phyloP scores from a whole-genome alignment of 2,888 invertebrate species.

The Oscheius sp. region DNA sequence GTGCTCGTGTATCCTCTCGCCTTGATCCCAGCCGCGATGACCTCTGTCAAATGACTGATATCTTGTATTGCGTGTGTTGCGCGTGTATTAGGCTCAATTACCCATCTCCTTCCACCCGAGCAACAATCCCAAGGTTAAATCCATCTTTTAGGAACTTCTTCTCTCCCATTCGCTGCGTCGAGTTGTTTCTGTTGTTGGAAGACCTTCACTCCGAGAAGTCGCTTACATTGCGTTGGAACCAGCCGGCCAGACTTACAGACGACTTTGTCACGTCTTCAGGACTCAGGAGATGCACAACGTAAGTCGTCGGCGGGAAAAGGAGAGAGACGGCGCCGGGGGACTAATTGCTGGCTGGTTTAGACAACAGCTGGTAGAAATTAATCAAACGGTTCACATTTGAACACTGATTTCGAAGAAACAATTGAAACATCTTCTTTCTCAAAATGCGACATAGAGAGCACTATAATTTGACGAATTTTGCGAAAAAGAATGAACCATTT shows the following conservation, averaged over 20 bases:
- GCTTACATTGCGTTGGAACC: constrained; percentile 52
- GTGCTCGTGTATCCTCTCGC: neutral
- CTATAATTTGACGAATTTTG: too few species aligned
- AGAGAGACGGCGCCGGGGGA: too few species aligned
- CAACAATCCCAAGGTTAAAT: neutral
- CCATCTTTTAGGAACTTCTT: constrained; percentile 41
- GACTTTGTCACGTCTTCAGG: constrained; percentile 50
- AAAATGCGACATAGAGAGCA: too few species aligned
- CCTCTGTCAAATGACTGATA: constrained; percentile 22
- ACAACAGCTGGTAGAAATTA: too few species aligned
- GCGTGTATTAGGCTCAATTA: constrained; percentile 6
- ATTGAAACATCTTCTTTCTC: too few species aligned
- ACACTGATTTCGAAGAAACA: neutral
- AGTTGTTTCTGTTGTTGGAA: constrained; percentile 39
- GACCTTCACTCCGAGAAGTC: constrained; percentile 37
- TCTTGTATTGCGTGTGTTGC: constrained; percentile 2
- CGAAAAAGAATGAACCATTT: too few species aligned
- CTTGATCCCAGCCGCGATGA: too few species aligned
- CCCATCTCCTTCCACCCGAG: neutral
- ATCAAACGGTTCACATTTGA: too few species aligned
- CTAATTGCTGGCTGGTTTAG: too few species aligned
- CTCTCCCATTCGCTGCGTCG: constrained; percentile 53
- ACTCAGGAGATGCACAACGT: constrained; percentile 33
- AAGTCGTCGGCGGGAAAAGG: constrained; percentile 2
- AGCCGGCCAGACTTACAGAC: constrained; percentile 47